A percentile compares a stretch with the other conserved stretches of the same genome.
Conservation (phyloP, 2,113 vertebrate species). For the Xyliphius kryptos region DNA sequence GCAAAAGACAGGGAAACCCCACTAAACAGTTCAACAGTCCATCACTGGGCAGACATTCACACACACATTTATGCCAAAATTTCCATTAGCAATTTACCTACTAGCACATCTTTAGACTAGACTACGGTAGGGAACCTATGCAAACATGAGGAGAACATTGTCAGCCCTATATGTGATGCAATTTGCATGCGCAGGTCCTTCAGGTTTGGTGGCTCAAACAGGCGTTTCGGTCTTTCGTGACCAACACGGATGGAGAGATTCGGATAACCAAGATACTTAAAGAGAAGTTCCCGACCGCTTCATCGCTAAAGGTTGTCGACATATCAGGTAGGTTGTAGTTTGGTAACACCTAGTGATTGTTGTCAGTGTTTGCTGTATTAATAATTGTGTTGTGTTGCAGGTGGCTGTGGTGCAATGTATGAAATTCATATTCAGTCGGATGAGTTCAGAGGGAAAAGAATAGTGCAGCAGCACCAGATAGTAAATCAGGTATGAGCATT, state of each 20-base stretch:
- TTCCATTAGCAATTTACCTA: too few species aligned
- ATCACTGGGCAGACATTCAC: too few species aligned
- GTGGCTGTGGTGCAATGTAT: slow-evolving; percentile 94
- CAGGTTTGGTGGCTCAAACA: slow-evolving; percentile 4
- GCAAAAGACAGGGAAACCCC: too few species aligned
- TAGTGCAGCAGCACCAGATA: slow-evolving; percentile 86
- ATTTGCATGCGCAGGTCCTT: slow-evolving; percentile 13
- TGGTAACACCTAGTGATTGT: not conserved
- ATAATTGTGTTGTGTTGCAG: slow-evolving; percentile 49
- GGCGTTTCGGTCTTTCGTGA: slow-evolving; percentile 54
- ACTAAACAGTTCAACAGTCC: too few species aligned
- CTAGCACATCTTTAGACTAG: too few species aligned
- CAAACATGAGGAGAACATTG: too few species aligned
- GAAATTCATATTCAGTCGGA: slow-evolving; percentile 87
- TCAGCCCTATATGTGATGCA: not conserved
- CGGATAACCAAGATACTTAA: slow-evolving; percentile 66
- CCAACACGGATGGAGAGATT: slow-evolving; percentile 73
- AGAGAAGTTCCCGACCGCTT: slow-evolving; percentile 78
- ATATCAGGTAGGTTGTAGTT: slow-evolving; percentile 73
- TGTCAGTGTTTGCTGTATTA: not conserved
- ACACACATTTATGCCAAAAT: too few species aligned
- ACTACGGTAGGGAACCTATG: too few species aligned
- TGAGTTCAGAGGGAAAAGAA: slow-evolving; percentile 84
- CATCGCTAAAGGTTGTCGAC: slow-evolving; percentile 77
- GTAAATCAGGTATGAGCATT: slow-evolving; percentile 77